Base-by-base conservation (phyloP, 64 coral and sea anemone genomes). In the Montipora cactus region DNA sequence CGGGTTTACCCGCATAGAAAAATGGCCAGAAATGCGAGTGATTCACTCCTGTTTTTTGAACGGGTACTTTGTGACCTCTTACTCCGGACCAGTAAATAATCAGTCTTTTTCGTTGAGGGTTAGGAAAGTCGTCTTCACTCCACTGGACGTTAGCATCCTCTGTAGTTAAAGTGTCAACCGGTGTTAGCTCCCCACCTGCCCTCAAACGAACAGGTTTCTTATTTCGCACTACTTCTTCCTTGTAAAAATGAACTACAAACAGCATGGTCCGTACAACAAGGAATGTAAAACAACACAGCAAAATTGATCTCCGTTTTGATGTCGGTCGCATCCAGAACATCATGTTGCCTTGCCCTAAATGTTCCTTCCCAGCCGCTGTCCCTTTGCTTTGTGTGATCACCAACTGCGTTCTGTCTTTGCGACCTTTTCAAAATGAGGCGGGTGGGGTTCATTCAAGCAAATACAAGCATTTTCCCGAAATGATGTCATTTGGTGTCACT, bases 51-150 rank as follows among this genome's bases (percentile, higher is more conserved):
- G 93, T 52, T 44, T 89, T 92, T 47, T 99, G 92, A 14, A 99
- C 92, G 8, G 98, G 95, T 4, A 96, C 95, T 74, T 92, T 96
- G 18, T 94, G 92, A 20, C 92, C 91, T 18, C 95, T 78, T 0
- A 92, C 95, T 5, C 95, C 95, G 3, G 95, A 96, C 98, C 98
- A 99, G 44, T 99, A 99, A 55, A 99, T n/a, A 8, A 99, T 96
- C 47, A 99, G 22, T 22, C 91, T 88, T 94, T 89, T 83, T 46
- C 86, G 89, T 50, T 87, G 88, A 46, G 76, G 78, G 44, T 83
- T 79, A 8, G 92, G 85, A 76, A 98, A 98, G 81, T 98, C 93
- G 3, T 89, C 69, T 49, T 83, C 78, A 59, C 80, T 88, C 37
- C 91, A 88, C 61, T 95, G 78, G 19, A 90, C 72, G 21, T 76